Percentiles rank a stretch among this genome's conserved stretches.
Evolutionary conservation across 2,113 vertebrate genomes (phyloP).

Genomic region (Gallinago paraguaiae): DNA sequence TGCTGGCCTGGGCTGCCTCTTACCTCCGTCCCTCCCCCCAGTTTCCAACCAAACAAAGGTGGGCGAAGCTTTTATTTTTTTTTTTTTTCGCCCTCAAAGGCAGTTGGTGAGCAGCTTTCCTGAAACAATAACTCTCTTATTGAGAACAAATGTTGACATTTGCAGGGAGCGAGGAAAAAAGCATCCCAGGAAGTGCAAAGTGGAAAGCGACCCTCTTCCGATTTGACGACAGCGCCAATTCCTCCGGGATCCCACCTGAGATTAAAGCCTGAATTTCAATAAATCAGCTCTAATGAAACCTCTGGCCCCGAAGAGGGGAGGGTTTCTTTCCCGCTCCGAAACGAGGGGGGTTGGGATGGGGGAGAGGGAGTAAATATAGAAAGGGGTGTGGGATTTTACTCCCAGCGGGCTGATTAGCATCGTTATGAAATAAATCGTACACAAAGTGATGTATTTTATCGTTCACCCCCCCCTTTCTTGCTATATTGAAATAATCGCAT

Average conservation of each 20-base stretch:
- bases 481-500: neutral
- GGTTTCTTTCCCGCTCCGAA: slow-evolving; percentile 44
- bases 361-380: slow-evolving; percentile 61
- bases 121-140: slow-evolving; percentile 90
- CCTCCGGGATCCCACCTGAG: slow-evolving; percentile 84
- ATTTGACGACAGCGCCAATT: slow-evolving; percentile 75
- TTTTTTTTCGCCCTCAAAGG: slow-evolving; percentile 78
- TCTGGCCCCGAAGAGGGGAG: slow-evolving; percentile 49
- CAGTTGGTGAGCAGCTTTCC: slow-evolving; percentile 78
- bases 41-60: slow-evolving; percentile 65
- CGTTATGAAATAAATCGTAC: slow-evolving; percentile 68
- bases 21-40: neutral
- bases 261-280: slow-evolving; percentile 83
- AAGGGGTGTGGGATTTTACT: slow-evolving; percentile 12
- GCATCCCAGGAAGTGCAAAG: slow-evolving; percentile 65
- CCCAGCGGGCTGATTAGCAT: slow-evolving; percentile 69
- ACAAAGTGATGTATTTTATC: slow-evolving; percentile 38
- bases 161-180: slow-evolving; percentile 71
- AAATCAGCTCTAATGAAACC: slow-evolving; percentile 79
- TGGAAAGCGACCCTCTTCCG: slow-evolving; percentile 76
- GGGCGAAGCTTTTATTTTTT: slow-evolving; percentile 63
- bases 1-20: neutral
- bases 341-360: neutral
- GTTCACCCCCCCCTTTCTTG: neutral
- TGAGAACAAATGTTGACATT: slow-evolving; percentile 92